Percentiles rank a stretch among this genome's conserved stretches.
Conservation (phyloP, 2,888 invertebrate genomes). For the Patella pellucida region DNA sequence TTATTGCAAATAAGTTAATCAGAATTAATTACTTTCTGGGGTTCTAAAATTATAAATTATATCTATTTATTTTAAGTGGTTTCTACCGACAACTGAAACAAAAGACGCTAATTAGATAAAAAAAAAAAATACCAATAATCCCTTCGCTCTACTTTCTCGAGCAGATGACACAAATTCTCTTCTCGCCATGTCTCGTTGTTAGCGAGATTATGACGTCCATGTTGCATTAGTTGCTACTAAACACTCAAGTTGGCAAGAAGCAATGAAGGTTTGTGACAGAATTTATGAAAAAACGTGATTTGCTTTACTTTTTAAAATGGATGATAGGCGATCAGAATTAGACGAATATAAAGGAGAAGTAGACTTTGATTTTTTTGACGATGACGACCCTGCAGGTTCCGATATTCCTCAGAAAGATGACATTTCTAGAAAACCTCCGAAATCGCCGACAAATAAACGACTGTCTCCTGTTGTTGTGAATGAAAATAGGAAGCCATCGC, state of each 20-base stretch:
- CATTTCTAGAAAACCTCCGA: slow-evolving; percentile 23
- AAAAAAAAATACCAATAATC: no score
- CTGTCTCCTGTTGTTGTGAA: slow-evolving; percentile 17
- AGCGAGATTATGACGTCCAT: background rate
- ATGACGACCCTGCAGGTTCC: slow-evolving; percentile 32
- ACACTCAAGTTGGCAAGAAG: slow-evolving; percentile 22
- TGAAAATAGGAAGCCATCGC: slow-evolving; percentile 7
- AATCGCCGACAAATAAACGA: slow-evolving; percentile 26
- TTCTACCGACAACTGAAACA: no score
- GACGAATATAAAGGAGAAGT: slow-evolving; percentile 33
- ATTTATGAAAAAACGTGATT: background rate
- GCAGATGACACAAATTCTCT: background rate
- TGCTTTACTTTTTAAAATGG: slow-evolving; percentile 16
- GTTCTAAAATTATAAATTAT: no score
- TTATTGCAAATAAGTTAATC: no score
- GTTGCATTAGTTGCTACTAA: slow-evolving; percentile 26
- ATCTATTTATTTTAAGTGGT: no score
- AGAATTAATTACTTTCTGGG: no score
- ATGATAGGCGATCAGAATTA: slow-evolving; percentile 22
- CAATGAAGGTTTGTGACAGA: background rate
- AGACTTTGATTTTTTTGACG: slow-evolving; percentile 59
- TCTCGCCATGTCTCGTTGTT: slow-evolving; percentile 13
- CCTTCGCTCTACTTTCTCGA: no score
- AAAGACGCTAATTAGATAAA: no score
- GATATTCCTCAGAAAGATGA: slow-evolving; percentile 22